Evolutionary conservation across 2,113 vertebrate species (phyloP), one percentile per base, ranked within the genome.

Genomic region (Porphyrio hochstetteri): DNA sequence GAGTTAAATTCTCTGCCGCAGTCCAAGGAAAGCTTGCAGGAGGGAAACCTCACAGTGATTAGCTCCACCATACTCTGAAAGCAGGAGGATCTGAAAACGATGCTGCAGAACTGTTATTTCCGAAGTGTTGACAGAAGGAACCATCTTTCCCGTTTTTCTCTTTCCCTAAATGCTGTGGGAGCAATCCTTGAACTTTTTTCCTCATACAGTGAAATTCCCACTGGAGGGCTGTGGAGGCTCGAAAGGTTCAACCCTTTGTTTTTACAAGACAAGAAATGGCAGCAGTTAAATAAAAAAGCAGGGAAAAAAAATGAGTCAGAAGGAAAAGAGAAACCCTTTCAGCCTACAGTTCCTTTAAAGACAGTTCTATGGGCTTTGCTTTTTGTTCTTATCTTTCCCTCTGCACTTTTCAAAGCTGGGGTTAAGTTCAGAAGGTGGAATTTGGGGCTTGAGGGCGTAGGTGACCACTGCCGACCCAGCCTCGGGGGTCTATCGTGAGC

Each of bases 211-310:
- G 77, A 56, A 90, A 92, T 94, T 95, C 95, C 82, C 80, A 20
- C 69, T 4, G 61, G 93, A 89, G 21, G 56, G 7, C 21, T 88
- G 82, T 24, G 85, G 44, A 27, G 67, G 79, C 48, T 90, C 56
- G 81, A 83, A 81, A 92, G 56, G 44, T 82, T 88, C 21, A 27
- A 36, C 48, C 24, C 64, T 46, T 63, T 92, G 60, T 94, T 96
- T 96, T 92, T 50, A 85, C 65, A 86, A 90, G 82, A 38, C 38
- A 93, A 94, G 92, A 97, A 96, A 95, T 88, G 95, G 86, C 56
- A 75, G 65, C 2, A 44, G 75, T 70, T 83, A 25, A 80, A 56
- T 57, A 20, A 71, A 59, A 24, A 35, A 13, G 2, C 11, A 61
- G 8, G 23, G 86, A 88, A 78, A 90, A 90, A 78, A 81, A 38